Evolutionary conservation across 1,140 invertebrate species (phyloP).

Genomic region (Zaprionus vittiger): DNA sequence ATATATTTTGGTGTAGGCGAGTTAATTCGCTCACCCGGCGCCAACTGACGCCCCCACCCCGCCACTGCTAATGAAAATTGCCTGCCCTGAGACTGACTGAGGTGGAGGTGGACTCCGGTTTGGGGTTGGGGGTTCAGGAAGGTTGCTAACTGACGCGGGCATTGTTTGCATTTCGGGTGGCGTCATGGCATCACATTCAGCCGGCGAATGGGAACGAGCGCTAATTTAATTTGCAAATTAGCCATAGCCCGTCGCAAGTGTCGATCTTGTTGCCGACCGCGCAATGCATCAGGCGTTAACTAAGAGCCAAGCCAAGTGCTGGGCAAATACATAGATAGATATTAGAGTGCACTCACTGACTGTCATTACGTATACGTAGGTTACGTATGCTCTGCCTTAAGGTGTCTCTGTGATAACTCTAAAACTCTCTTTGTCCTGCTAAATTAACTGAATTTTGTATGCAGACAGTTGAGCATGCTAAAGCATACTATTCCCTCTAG

Average conservation of each 20-base stretch:
- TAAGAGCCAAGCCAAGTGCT: background rate
- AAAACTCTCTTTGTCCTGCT: slow-evolving; percentile 17
- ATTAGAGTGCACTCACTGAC: background rate
- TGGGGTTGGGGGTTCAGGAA: slow-evolving; percentile 41
- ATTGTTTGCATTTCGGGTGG: slow-evolving; percentile 41
- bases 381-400: background rate
- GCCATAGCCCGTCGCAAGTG: slow-evolving; percentile 52
- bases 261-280: slow-evolving; percentile 38
- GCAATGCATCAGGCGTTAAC: background rate
- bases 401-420: slow-evolving; percentile 49
- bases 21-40: slow-evolving; percentile 29
- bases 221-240: slow-evolving; percentile 79
- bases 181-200: slow-evolving; percentile 61
- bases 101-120: background rate
- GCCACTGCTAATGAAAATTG: slow-evolving; percentile 61
- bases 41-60: slow-evolving; percentile 22
- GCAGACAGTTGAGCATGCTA: slow-evolving; percentile 20
- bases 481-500: background rate
- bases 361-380: background rate
- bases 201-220: slow-evolving; percentile 66
- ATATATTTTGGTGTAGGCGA: slow-evolving; percentile 28
- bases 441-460: slow-evolving; percentile 52
- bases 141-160: slow-evolving; percentile 50
- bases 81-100: slow-evolving; percentile 2
- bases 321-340: background rate